These are phyloP conservation scores for Leucania comma DNA, from an alignment of 2,888 invertebrate species.

Conservation along the genomic window DNA sequence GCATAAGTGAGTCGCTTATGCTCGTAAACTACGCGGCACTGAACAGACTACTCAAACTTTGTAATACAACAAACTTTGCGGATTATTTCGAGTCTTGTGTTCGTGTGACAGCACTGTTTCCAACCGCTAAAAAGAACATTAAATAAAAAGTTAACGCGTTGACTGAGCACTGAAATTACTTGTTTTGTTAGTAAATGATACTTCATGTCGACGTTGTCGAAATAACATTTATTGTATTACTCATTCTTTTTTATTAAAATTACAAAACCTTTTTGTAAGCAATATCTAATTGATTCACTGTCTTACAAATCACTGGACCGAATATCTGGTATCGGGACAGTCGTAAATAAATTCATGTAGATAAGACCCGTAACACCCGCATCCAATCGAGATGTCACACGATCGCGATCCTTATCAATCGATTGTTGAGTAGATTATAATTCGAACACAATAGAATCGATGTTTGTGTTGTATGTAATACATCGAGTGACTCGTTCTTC, in stretches of 20 bases:
- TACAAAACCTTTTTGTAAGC: not conserved
- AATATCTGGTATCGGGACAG: conserved; percentile 46
- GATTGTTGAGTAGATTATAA: conserved; percentile 72
- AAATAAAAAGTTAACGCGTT: not conserved
- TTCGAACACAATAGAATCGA: conserved; percentile 74
- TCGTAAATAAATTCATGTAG: conserved; percentile 65
- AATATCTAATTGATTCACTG: conserved; percentile 39
- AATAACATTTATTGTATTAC: not conserved
- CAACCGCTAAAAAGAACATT: conserved; percentile 22
- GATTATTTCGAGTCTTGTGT: conserved; percentile 47
- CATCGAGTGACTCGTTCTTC: conserved; percentile 56
- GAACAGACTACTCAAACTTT: conserved; percentile 52
- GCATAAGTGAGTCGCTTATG: conserved; percentile 64
- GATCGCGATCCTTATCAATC: conserved; percentile 74
- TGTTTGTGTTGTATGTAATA: conserved; percentile 63
- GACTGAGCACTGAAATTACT: not conserved
- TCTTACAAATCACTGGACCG: conserved; percentile 1
- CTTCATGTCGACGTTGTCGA: too few species aligned
- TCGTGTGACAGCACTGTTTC: conserved; percentile 31
- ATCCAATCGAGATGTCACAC: conserved; percentile 76
- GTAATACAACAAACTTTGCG: conserved; percentile 54
- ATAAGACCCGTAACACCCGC: conserved; percentile 74
- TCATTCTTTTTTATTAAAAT: not conserved
- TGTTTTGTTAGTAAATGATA: too few species aligned
- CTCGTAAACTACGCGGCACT: conserved; percentile 49